These are phyloP conservation scores for Pantherophis vulpinus DNA, from an alignment of 2,797 vertebrate species.

Conservation along the genomic window DNA sequence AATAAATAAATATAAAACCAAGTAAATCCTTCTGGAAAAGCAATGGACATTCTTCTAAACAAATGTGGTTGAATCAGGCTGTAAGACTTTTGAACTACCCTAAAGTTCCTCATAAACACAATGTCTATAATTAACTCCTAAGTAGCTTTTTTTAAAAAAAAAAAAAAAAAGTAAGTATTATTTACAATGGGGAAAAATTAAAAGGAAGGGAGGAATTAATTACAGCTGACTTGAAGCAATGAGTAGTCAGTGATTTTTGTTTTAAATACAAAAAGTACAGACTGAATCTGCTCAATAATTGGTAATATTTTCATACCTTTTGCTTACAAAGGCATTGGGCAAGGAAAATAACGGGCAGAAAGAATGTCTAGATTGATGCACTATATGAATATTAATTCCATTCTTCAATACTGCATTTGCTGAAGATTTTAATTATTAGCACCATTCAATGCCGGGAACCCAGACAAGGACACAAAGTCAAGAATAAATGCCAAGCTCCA, in stretches of 20 bases:
- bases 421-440: slow-evolving; percentile 2
- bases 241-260: background rate
- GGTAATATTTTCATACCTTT: background rate
- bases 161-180: background rate
- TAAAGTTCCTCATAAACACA: background rate
- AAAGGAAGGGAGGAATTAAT: background rate
- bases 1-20: background rate
- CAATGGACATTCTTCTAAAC: background rate
- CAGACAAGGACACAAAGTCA: background rate
- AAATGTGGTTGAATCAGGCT: background rate
- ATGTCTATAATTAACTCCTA: background rate
- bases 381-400: slow-evolving; percentile 13
- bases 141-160: background rate
- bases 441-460: background rate
- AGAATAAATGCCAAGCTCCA: background rate
- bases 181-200: background rate
- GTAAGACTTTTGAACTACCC: background rate
- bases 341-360: background rate
- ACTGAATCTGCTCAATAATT: background rate
- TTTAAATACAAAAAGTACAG: slow-evolving; percentile 8
- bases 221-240: background rate
- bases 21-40: background rate
- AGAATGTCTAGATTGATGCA: background rate
- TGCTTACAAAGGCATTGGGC: background rate
- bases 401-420: background rate